Evolutionary conservation across 2,113 vertebrate genomes (phyloP).

Genomic region (Pipra filicauda): DNA sequence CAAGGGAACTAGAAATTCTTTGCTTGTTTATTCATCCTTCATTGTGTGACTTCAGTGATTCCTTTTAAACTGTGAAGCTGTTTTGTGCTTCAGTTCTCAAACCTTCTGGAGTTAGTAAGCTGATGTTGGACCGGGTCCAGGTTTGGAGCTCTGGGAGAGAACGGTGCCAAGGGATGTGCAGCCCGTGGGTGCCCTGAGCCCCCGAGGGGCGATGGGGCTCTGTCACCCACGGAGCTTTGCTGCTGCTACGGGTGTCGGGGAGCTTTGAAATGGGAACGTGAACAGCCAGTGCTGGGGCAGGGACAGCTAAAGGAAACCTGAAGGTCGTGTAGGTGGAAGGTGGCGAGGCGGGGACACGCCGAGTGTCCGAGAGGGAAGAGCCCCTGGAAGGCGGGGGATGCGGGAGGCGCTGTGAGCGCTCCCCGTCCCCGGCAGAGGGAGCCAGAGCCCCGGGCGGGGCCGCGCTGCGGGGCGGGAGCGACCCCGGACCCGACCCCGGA

Average conservation of each 20-base stretch:
- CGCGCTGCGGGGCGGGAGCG: not conserved
- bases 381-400: not conserved
- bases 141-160: not conserved
- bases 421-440: not conserved
- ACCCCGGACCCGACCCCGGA: not conserved
- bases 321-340: accelerated
- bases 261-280: accelerated
- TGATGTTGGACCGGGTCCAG: accelerated
- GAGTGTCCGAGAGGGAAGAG: accelerated
- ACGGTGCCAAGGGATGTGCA: not conserved
- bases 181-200: accelerated
- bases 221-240: accelerated
- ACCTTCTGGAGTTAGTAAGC: not conserved
- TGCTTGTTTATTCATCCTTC: not conserved
- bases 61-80: not conserved
- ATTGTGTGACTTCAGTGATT: not conserved
- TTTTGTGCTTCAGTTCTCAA: not conserved
- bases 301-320: accelerated
- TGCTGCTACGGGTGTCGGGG: accelerated
- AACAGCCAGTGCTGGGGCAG: not conserved
- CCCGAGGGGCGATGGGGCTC: accelerated
- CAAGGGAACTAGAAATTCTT: not conserved
- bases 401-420: not conserved
- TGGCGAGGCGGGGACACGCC: accelerated
- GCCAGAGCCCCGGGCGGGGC: not conserved